A percentile compares a stretch with the other conserved stretches of the same genome.
These are phyloP conservation scores for Drosophila aldrichi DNA, from an alignment of 2,888 invertebrate species.

Conservation along the genomic window DNA sequence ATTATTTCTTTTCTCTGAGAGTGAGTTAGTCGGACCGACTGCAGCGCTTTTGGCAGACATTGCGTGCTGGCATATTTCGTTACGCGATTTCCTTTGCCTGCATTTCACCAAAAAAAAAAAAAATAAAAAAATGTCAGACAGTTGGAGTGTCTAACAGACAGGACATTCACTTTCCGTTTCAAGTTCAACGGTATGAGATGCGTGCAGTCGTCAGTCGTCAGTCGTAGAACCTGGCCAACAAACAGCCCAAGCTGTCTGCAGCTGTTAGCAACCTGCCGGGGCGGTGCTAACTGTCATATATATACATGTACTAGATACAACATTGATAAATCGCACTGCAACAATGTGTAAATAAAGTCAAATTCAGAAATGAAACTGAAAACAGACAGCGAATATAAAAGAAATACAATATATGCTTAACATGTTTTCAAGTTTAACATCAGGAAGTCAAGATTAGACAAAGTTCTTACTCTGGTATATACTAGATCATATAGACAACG, in stretches of 20 bases:
- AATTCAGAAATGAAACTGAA: slow-evolving; percentile 13
- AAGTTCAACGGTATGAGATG: slow-evolving; percentile 68
- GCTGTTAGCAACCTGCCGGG: slow-evolving; percentile 17
- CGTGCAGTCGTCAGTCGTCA: slow-evolving; percentile 30
- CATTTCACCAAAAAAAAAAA: slow-evolving; percentile 51
- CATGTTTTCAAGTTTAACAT: neutral
- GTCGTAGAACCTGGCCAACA: neutral
- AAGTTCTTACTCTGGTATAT: too few species aligned
- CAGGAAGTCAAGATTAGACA: too few species aligned
- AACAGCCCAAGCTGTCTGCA: slow-evolving; percentile 7
- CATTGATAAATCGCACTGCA: slow-evolving; percentile 27
- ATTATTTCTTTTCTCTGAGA: neutral
- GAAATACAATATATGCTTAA: neutral
- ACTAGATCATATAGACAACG: too few species aligned
- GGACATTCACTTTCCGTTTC: slow-evolving; percentile 80
- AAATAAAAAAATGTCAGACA: slow-evolving; percentile 59
- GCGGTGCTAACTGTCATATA: slow-evolving; percentile 10
- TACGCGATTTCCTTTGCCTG: slow-evolving; percentile 55
- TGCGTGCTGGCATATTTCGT: slow-evolving; percentile 68
- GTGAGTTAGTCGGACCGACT: slow-evolving; percentile 33
- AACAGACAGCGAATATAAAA: neutral
- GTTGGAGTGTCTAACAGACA: slow-evolving; percentile 74
- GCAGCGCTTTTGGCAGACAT: slow-evolving; percentile 71
- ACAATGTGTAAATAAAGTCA: slow-evolving; percentile 15
- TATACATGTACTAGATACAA: neutral